These are phyloP conservation scores for Pygmarrhopalites habei DNA, from an alignment of 1,140 invertebrate species.

Conservation along the genomic window DNA sequence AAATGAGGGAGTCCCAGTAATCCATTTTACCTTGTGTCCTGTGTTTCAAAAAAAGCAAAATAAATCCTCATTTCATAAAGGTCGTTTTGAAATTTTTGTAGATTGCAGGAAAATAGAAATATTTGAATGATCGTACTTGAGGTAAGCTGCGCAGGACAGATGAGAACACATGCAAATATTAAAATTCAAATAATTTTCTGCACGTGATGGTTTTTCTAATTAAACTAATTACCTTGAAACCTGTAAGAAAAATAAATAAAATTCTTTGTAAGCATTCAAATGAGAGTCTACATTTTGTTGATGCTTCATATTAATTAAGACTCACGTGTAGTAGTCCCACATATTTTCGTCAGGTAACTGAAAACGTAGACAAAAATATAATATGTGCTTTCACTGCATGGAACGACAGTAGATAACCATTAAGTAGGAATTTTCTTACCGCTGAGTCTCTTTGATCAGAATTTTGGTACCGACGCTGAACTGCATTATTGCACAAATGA, in stretches of 20 bases:
- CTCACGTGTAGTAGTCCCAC: slow-evolving; percentile 75
- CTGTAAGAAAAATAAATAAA: no score
- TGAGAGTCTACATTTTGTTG: no score
- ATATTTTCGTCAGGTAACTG: slow-evolving; percentile 67
- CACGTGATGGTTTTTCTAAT: no score
- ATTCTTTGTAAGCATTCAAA: no score
- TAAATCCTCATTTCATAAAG: background rate
- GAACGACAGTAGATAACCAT: no score
- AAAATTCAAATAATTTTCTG: no score
- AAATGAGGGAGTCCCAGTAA: slow-evolving; percentile 50
- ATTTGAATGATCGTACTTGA: background rate
- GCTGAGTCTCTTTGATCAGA: slow-evolving; percentile 57
- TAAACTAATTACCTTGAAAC: slow-evolving; percentile 55
- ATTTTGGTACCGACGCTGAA: slow-evolving; percentile 85
- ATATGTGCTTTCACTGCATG: no score
- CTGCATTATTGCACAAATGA: slow-evolving; percentile 86
- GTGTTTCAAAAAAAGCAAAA: slow-evolving; percentile 14
- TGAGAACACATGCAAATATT: no score
- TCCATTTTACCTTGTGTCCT: slow-evolving; percentile 41
- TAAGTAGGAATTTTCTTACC: no score
- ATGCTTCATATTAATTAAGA: no score
- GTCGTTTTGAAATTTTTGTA: slow-evolving; percentile 69
- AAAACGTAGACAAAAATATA: no score
- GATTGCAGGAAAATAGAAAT: slow-evolving; percentile 60
- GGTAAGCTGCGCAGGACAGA: no score